These are phyloP conservation scores for Colossoma macropomum DNA, from an alignment of 2,113 vertebrate species.

Conservation along the genomic window DNA sequence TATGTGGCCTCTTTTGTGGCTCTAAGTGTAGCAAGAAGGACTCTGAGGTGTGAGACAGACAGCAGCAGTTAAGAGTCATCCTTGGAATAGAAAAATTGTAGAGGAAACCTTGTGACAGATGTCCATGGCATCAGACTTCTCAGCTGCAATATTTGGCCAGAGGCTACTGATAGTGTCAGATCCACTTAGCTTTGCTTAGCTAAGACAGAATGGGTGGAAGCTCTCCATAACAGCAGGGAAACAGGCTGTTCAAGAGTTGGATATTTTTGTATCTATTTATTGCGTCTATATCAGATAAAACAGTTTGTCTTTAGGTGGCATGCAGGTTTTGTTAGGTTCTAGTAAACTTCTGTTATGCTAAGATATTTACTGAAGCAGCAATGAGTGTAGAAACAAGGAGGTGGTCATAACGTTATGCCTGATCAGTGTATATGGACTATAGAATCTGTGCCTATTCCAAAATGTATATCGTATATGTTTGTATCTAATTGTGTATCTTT, in stretches of 20 bases:
- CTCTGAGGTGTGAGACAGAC: background rate
- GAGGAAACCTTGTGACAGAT: background rate
- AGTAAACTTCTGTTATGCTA: background rate
- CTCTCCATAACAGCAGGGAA: background rate
- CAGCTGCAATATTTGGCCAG: conserved; percentile 6
- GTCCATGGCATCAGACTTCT: background rate
- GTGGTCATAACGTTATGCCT: background rate
- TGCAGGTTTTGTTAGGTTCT: background rate
- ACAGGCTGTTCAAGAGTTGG: background rate
- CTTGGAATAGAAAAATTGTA: background rate
- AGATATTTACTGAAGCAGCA: background rate
- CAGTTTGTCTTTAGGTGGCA: background rate
- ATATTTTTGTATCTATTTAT: background rate
- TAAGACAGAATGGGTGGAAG: background rate
- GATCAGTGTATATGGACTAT: too few species aligned
- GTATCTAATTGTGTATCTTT: too few species aligned
- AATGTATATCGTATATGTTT: too few species aligned
- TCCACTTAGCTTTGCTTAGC: background rate
- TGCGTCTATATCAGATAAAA: background rate
- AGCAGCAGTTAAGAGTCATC: background rate
- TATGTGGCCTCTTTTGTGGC: background rate
- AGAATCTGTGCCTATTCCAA: too few species aligned
- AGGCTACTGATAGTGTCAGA: background rate
- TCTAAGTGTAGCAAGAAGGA: background rate
- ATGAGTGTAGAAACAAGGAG: too few species aligned